Evolutionary conservation across 2,113 vertebrate species (phyloP).

Genomic region (Cervus canadensis): DNA sequence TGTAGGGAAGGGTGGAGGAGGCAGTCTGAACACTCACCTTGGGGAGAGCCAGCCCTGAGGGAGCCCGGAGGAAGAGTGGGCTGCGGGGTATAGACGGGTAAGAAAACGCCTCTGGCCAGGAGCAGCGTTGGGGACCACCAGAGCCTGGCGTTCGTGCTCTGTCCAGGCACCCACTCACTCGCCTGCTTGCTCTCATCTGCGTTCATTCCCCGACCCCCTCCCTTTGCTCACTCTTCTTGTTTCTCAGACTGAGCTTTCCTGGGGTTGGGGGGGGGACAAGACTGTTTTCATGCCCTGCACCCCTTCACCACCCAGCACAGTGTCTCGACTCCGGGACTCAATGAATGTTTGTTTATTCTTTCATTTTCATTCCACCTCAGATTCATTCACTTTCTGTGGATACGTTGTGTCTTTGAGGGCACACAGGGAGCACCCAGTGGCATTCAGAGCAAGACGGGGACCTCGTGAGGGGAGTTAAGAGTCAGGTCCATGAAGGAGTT

Average conservation of each 20-base stretch:
- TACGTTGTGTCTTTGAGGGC: neutral
- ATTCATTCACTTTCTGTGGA: neutral
- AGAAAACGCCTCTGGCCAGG: neutral
- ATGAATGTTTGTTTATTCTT: neutral
- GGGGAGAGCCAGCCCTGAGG: neutral
- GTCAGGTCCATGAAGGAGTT: neutral
- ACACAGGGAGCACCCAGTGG: neutral
- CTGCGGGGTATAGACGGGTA: rapidly evolving
- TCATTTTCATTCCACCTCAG: neutral
- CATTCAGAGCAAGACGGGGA: neutral
- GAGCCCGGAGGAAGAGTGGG: neutral
- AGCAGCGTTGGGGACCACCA: neutral
- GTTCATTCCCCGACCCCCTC: neutral
- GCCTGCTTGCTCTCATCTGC: neutral
- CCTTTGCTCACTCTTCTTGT: neutral
- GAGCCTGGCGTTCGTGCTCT: neutral
- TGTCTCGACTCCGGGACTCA: rapidly evolving
- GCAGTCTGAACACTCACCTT: neutral
- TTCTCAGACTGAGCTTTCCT: neutral
- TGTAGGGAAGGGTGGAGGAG: neutral
- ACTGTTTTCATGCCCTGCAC: no score
- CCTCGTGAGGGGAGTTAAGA: neutral
- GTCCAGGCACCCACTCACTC: neutral
- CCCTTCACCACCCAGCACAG: neutral
- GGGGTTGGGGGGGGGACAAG: no score